Conservation (phyloP, 2,888 invertebrate species). For the Drosophila fungiperda region DNA sequence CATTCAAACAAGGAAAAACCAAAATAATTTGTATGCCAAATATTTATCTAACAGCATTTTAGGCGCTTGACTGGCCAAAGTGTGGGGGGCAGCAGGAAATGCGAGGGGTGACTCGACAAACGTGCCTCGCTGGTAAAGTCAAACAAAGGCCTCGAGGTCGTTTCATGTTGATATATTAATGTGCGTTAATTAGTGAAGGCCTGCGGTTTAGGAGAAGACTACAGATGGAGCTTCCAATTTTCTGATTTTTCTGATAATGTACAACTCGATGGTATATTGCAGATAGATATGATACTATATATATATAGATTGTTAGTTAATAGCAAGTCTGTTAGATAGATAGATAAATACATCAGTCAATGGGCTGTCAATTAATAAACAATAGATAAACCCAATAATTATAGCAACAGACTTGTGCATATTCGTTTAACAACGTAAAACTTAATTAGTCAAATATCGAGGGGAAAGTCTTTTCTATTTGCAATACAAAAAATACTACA, state of each 20-base stretch:
- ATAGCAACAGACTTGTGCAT: neutral
- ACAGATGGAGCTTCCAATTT: constrained; percentile 5
- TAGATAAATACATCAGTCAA: constrained; percentile 5
- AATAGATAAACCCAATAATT: constrained; percentile 21
- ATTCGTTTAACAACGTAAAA: neutral
- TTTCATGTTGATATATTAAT: constrained; percentile 76
- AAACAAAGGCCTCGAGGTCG: constrained; percentile 77
- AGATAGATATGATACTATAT: constrained; percentile 21
- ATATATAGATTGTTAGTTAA: constrained; percentile 10
- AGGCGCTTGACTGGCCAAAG: constrained; percentile 45
- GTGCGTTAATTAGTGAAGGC: constrained; percentile 72
- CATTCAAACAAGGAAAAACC: constrained; percentile 42
- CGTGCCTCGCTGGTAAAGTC: constrained; percentile 46
- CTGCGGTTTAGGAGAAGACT: constrained; percentile 23
- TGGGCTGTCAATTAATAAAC: constrained; percentile 33
- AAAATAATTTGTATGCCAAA: constrained; percentile 75
- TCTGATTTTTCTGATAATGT: constrained; percentile 42
- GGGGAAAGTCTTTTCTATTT: neutral
- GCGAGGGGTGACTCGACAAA: neutral
- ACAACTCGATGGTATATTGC: constrained; percentile 13
- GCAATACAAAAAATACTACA: neutral
- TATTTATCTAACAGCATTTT: constrained; percentile 77
- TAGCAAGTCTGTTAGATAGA: constrained; percentile 3
- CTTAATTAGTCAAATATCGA: constrained; percentile 7
- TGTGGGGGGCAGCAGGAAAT: neutral